A percentile compares a stretch with the other conserved stretches of the same genome.
Conservation (phyloP, 2,113 vertebrate species). For the Phoxinus phoxinus region DNA sequence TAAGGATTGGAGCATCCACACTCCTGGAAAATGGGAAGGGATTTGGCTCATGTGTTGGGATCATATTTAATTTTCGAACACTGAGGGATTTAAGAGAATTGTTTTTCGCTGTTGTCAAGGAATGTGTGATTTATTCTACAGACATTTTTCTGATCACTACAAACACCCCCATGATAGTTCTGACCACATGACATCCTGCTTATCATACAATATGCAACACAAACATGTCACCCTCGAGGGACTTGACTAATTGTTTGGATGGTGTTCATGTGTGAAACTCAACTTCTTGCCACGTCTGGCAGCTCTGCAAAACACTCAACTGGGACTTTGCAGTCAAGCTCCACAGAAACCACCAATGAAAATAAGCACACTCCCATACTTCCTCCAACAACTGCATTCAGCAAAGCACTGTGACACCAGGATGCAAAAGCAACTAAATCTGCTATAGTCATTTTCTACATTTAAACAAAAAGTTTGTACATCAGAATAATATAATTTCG, state of each 20-base stretch:
- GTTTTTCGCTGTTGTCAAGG: not conserved
- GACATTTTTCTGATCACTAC: not conserved
- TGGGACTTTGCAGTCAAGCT: constrained; percentile 47
- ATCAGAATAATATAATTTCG: not conserved
- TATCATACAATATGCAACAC: constrained; percentile 28
- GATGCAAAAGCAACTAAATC: constrained; percentile 37
- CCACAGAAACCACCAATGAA: constrained; percentile 43
- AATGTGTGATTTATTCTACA: constrained; percentile 14
- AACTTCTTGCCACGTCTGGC: constrained; percentile 44
- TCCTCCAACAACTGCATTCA: constrained; percentile 52
- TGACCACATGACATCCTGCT: constrained; percentile 39
- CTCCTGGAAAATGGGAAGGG: constrained; percentile 23
- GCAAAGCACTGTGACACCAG: constrained; percentile 36
- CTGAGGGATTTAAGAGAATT: constrained; percentile 19
- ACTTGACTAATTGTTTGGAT: constrained; percentile 50
- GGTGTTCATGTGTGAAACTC: constrained; percentile 42
- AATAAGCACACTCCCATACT: constrained; percentile 50
- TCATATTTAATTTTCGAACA: not conserved
- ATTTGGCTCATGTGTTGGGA: constrained; percentile 37
- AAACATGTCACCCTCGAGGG: constrained; percentile 15
- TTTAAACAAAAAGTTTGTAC: not conserved
- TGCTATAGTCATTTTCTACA: not conserved
- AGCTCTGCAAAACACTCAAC: constrained; percentile 46
- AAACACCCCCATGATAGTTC: constrained; percentile 36
- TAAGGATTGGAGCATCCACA: constrained; percentile 32